Evolutionary conservation across 2,113 vertebrate genomes (phyloP).

Genomic region (Salvelinus sp.): DNA sequence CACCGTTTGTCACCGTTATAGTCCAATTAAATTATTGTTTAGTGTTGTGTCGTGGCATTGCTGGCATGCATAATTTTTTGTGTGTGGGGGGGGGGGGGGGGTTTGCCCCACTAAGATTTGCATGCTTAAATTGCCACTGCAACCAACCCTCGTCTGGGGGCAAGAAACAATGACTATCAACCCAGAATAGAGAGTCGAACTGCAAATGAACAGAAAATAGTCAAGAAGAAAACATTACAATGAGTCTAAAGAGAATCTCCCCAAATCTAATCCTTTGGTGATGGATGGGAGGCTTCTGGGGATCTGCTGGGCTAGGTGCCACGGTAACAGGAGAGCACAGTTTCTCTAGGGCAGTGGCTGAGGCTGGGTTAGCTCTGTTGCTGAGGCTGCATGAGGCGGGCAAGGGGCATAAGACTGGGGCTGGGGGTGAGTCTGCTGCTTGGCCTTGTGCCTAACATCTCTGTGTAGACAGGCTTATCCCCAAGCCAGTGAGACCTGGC

Average conservation of each 20-base stretch:
- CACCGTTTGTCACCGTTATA: no score
- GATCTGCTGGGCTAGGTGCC: constrained; percentile 24
- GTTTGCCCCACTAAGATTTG: no score
- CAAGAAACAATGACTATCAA: constrained; percentile 18
- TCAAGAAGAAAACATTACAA: not conserved
- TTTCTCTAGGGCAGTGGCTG: constrained; percentile 24
- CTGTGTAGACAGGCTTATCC: constrained; percentile 55
- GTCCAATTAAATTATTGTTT: no score
- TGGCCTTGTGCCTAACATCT: constrained; percentile 59
- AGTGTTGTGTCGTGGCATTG: no score
- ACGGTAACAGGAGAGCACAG: constrained; percentile 7
- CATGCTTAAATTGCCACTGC: no score
- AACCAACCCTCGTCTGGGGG: not conserved
- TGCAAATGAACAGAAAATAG: constrained; percentile 25
- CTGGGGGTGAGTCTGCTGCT: constrained; percentile 11
- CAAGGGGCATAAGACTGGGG: constrained; percentile 37
- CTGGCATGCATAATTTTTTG: no score
- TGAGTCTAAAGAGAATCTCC: constrained; percentile 18
- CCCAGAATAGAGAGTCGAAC: constrained; percentile 8
- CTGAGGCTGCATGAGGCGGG: not conserved
- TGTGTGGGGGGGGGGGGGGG: no score
- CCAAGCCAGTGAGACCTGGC: constrained; percentile 53
- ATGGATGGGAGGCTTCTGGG: constrained; percentile 26
- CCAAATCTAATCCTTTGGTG: constrained; percentile 5
- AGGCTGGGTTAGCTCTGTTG: constrained; percentile 14